Conservation (phyloP, 2,113 vertebrate genomes). For the Leucopsar rothschildi region DNA sequence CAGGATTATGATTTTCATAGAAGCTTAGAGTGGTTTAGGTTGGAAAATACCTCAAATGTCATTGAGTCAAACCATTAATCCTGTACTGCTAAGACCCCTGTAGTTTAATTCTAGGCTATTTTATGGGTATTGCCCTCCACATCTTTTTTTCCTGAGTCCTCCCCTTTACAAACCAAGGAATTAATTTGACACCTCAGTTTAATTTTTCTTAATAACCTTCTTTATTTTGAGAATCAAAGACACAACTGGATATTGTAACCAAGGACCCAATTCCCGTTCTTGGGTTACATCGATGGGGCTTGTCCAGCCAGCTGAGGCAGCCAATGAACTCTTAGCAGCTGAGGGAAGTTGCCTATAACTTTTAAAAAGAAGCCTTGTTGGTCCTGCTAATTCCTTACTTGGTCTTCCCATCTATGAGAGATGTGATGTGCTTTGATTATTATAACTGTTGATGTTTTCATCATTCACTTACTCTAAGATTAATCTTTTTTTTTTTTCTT, state of each 20-base stretch:
- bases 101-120: not conserved
- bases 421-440: not conserved
- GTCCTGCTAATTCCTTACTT: not conserved
- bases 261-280: accelerated
- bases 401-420: not conserved
- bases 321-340: not conserved
- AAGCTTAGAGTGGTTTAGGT: not conserved
- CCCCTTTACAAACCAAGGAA: not conserved
- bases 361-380: not conserved
- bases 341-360: not conserved
- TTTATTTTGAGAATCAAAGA: not conserved
- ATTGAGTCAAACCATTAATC: not conserved
- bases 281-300: not conserved
- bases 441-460: not conserved
- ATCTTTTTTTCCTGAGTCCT: not conserved
- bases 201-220: not conserved
- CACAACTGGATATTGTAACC: not conserved
- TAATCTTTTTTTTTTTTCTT: not conserved
- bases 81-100: not conserved
- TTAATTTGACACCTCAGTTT: not conserved
- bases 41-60: not conserved
- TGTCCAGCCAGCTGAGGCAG: not conserved
- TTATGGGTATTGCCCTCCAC: not conserved
- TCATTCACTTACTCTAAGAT: not conserved
- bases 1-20: not conserved